Conservation (phyloP, 1,140 invertebrate genomes). For the Trialeurodes vaporariorum region DNA sequence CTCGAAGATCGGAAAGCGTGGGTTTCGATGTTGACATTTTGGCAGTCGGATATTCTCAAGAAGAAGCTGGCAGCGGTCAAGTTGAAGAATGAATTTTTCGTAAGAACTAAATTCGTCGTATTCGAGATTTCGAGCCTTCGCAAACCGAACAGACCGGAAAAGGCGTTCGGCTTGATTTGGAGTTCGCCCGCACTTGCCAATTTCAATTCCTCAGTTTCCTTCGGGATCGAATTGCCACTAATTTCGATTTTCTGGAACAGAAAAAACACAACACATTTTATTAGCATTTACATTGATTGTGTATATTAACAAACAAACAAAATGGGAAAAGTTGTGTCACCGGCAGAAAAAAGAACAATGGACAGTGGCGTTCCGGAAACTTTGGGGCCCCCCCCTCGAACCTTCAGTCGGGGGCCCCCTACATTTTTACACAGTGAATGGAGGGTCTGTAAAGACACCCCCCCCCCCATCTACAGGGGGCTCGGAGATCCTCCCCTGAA, state of each 20-base stretch:
- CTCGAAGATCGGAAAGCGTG: slow-evolving; percentile 37
- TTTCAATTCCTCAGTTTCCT: slow-evolving; percentile 42
- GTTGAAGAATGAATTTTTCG: slow-evolving; percentile 42
- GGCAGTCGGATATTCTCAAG: slow-evolving; percentile 34
- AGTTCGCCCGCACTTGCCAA: slow-evolving; percentile 44
- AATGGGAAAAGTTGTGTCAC: too few relatives aligned
- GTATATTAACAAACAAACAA: too few relatives aligned
- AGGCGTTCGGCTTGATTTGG: slow-evolving; percentile 39
- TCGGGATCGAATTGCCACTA: slow-evolving; percentile 38
- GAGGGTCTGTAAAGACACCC: too few relatives aligned
- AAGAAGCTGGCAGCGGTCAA: slow-evolving; percentile 32
- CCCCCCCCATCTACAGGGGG: too few relatives aligned
- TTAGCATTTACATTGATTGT: too few relatives aligned
- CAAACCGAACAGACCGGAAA: slow-evolving; percentile 35
- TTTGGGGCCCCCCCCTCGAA: too few relatives aligned
- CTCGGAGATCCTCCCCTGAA: too few relatives aligned
- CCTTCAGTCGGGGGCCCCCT: too few relatives aligned
- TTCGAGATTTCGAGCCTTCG: slow-evolving; percentile 38
- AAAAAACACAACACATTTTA: too few relatives aligned
- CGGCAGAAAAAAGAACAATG: too few relatives aligned
- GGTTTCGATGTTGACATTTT: slow-evolving; percentile 39
- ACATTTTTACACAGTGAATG: too few relatives aligned
- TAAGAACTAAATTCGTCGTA: slow-evolving; percentile 38
- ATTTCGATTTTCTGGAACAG: slow-evolving; percentile 41
- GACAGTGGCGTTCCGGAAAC: too few relatives aligned